A percentile compares a stretch with the other conserved stretches of the same genome.
Conservation (phyloP, 1,140 invertebrate species). For the Rhynchophorus ferrugineus region DNA sequence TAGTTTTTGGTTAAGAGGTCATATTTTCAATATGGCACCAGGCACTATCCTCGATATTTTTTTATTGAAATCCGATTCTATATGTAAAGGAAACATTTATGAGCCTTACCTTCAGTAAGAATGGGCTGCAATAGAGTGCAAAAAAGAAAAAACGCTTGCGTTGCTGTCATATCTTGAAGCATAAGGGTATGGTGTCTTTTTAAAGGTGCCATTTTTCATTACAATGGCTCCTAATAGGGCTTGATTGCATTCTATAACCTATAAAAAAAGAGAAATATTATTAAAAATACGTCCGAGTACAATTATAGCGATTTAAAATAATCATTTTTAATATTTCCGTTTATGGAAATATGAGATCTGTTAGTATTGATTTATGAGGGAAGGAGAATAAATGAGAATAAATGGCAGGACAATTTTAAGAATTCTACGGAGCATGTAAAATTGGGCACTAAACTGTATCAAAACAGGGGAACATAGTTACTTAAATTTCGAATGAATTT, state of each 20-base stretch:
- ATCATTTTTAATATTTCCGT: no score
- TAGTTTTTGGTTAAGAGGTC: constrained; percentile 21
- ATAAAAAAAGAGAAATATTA: constrained; percentile 26
- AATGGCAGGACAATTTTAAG: neutral
- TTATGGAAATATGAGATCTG: no score
- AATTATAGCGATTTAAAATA: no score
- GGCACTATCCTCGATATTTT: constrained; percentile 12
- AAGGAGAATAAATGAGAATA: no score
- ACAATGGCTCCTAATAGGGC: constrained; percentile 28
- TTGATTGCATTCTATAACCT: constrained; percentile 28
- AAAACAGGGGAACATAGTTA: neutral
- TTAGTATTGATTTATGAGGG: no score
- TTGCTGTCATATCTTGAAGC: constrained; percentile 33
- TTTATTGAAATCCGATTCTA: constrained; percentile 21
- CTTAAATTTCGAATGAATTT: neutral
- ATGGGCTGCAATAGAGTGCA: constrained; percentile 34
- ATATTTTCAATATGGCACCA: constrained; percentile 21
- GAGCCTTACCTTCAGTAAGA: constrained; percentile 30
- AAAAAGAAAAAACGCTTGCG: constrained; percentile 34
- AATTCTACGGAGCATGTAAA: neutral
- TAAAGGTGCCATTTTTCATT: constrained; percentile 31
- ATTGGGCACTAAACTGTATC: neutral
- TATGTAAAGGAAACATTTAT: constrained; percentile 25
- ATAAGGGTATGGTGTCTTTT: constrained; percentile 32
- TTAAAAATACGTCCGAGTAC: no score